Evolutionary conservation across 2,797 vertebrate genomes (phyloP).

Genomic region (Gymnoscopelus microlampas): DNA sequence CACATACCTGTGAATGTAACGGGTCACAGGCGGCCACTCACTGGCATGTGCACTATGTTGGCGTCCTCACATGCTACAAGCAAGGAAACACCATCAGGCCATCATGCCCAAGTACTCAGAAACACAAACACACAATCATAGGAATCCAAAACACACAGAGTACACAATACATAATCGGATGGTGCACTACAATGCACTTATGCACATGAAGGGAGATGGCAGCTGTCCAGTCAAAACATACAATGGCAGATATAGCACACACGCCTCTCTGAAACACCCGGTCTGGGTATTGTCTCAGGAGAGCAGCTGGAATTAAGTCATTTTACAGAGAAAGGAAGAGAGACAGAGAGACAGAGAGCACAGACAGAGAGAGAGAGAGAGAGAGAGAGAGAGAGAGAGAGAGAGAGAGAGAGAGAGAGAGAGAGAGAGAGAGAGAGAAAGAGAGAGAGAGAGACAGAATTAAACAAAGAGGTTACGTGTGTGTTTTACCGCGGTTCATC

Average conservation of each 20-base stretch:
- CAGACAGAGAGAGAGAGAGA: neutral
- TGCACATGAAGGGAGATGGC: slow-evolving; percentile 28
- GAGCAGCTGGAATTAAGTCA: slow-evolving; percentile 21
- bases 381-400: neutral
- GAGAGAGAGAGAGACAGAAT: slow-evolving; percentile 12
- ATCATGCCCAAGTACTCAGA: neutral
- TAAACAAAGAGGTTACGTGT: neutral
- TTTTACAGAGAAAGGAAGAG: neutral
- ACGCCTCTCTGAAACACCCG: slow-evolving; percentile 30
- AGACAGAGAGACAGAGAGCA: neutral
- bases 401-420: slow-evolving; percentile 3
- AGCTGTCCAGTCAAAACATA: slow-evolving; percentile 57
- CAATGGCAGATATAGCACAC: slow-evolving; percentile 46
- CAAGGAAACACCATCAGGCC: neutral
- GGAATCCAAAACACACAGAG: slow-evolving; percentile 10
- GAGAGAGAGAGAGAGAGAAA: neutral
- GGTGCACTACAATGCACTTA: slow-evolving; percentile 26
- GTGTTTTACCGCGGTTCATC: too few relatives aligned
- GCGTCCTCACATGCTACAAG: neutral
- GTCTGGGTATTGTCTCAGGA: slow-evolving; percentile 40
- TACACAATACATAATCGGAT: slow-evolving; percentile 27
- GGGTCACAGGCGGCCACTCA: too few relatives aligned
- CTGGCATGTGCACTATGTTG: neutral
- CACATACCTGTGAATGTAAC: too few relatives aligned
- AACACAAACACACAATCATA: neutral